phyloP scores from a whole-genome alignment of 2,797 vertebrate genomes.

The Paedocypris micromegethes region DNA sequence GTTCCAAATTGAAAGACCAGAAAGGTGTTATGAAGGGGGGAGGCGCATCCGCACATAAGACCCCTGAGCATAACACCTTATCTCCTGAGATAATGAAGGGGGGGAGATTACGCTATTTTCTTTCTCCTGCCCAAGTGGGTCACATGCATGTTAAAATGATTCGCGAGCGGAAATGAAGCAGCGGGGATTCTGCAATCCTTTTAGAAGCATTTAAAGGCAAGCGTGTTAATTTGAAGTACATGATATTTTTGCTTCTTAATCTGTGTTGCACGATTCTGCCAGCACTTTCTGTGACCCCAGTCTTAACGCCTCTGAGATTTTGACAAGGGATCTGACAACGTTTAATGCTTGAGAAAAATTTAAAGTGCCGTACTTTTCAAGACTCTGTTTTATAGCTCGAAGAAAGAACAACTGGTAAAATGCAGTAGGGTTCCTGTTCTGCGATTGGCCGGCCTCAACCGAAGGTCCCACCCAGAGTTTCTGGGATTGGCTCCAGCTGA shows the following conservation, averaged over 20 bases:
- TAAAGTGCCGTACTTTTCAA: background rate
- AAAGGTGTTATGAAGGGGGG: conserved; percentile 21
- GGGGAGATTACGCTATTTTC: conserved; percentile 40
- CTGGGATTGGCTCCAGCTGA: no score
- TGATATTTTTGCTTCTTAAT: conserved; percentile 39
- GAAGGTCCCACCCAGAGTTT: no score
- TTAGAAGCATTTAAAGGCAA: conserved; percentile 31
- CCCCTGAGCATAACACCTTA: conserved; percentile 31
- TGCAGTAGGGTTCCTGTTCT: no score
- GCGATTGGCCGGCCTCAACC: no score
- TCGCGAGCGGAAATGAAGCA: conserved; percentile 22
- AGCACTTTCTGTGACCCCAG: conserved; percentile 35
- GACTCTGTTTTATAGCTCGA: conserved; percentile 7
- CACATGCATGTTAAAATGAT: conserved; percentile 34
- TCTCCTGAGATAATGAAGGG: conserved; percentile 41
- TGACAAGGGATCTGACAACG: conserved; percentile 10
- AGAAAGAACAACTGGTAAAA: background rate
- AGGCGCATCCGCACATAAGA: conserved; percentile 19
- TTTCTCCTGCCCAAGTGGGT: conserved; percentile 43
- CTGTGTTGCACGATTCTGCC: conserved; percentile 31
- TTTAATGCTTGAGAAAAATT: background rate
- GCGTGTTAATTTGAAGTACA: conserved; percentile 32
- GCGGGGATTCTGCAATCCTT: conserved; percentile 13
- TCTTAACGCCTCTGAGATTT: conserved; percentile 21
- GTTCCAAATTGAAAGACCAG: conserved; percentile 35